Evolutionary conservation across 37 sponge, comb jelly and placozoan species (phyloP), one percentile per base, ranked within the genome.

Genomic region (Petrosia ficiformis): DNA sequence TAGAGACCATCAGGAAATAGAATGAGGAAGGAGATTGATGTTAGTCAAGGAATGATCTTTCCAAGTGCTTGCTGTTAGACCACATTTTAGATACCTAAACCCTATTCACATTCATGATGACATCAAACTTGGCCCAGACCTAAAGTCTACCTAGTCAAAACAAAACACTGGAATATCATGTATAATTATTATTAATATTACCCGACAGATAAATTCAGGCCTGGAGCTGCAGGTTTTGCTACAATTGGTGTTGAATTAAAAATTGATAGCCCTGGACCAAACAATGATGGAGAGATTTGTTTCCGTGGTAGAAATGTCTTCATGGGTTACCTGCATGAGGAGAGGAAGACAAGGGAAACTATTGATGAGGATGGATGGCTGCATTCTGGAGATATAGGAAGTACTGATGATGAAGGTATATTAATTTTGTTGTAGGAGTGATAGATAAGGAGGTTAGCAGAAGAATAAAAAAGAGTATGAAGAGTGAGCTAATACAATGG

Each of bases 351-450:
- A 0, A 73, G 39, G 52, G 89, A 89, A 38, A 73, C 86, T 39
- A 84, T 98, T 40, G 96, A 95, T 76, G 91, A 92, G 44, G 94
- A 98, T 70, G 96, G 99, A 33, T 98, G 93, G 95, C 93, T 95
- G 0, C 96, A 98, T 65, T 86, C 96, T 0, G 99, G 99, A 28
- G 99, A 98, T 59, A 84, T 98, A 57, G 99, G 91, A 24, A 83
- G 79, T 35, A 24, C 90, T 3, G 96, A 95, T 71, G 26, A 76
- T 8, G 89, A 94, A 43, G 87, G 96, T 91, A 44, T 8, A 82
- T 39, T 30, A 32, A 44, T 4, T 71, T 36, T 25, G 35, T 39
- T 14, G 8, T 4, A 59, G 39, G 21, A 43, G 39, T 14, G 8
- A 48, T 48, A 8, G 8, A 48, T 19, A 48, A 14, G 8, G 54